Percentiles rank a stretch among this genome's conserved stretches.
Conservation (phyloP, 2,888 invertebrate genomes). For the Clusia tigrina region DNA sequence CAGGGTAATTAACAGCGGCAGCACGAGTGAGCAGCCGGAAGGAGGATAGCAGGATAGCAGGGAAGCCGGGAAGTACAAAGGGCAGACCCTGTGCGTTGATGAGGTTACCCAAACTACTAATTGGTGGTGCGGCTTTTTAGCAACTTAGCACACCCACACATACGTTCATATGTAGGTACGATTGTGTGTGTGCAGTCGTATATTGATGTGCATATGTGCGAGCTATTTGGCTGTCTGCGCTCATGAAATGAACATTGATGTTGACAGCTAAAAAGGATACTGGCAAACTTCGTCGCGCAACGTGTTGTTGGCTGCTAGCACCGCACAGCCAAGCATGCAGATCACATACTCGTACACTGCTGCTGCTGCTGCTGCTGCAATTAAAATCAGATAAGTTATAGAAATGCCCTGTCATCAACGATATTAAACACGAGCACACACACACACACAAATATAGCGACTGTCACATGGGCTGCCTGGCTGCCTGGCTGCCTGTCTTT, state of each 20-base stretch:
- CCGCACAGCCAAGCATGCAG: slow-evolving; percentile 4
- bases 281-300: not conserved
- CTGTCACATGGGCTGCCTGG: slow-evolving; percentile 34
- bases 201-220: too few species aligned
- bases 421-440: slow-evolving; percentile 18
- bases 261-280: slow-evolving; percentile 32
- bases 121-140: slow-evolving; percentile 27
- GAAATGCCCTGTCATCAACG: slow-evolving; percentile 42
- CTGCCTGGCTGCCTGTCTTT: slow-evolving; percentile 5
- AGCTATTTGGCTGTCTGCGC: too few species aligned
- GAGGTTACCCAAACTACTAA: slow-evolving; percentile 25
- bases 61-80: not conserved
- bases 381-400: slow-evolving; percentile 60
- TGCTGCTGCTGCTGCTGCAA: too few species aligned
- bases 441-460: not conserved
- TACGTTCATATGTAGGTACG: not conserved
- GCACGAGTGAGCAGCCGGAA: not conserved
- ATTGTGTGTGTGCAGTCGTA: not conserved
- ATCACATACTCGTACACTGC: slow-evolving; percentile 45
- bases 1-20: slow-evolving; percentile 59
- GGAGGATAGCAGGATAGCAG: not conserved
- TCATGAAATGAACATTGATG: slow-evolving; percentile 26
- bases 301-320: not conserved
- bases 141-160: slow-evolving; percentile 10
- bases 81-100: not conserved